phyloP scores from a whole-genome alignment of 2,888 invertebrate genomes.

The Peribatodes rhomboidaria region DNA sequence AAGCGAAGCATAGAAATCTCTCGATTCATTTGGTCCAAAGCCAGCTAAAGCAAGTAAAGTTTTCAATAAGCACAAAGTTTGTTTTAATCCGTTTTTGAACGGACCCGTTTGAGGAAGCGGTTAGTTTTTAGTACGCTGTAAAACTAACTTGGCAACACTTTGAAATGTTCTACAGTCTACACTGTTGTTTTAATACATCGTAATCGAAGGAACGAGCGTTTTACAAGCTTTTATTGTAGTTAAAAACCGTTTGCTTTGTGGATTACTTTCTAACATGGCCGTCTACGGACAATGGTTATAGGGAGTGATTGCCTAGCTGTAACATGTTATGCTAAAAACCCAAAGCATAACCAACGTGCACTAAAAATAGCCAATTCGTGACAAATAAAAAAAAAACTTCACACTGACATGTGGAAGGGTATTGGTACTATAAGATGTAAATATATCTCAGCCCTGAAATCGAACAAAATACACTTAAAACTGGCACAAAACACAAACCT shows the following conservation, averaged over 20 bases:
- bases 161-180: conserved; percentile 40
- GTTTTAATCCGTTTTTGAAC: conserved; percentile 39
- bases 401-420: too few relatives aligned
- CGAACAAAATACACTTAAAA: too few relatives aligned
- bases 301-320: not conserved
- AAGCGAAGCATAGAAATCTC: conserved; percentile 7
- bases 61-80: conserved; percentile 46
- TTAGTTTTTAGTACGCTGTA: conserved; percentile 54
- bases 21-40: conserved; percentile 36
- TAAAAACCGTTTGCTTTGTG: conserved; percentile 10
- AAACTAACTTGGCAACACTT: conserved; percentile 56
- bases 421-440: too few relatives aligned
- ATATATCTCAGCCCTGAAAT: too few relatives aligned
- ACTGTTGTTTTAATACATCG: conserved; percentile 31
- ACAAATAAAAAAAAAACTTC: not conserved
- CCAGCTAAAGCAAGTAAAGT: conserved; percentile 29
- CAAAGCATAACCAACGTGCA: too few relatives aligned
- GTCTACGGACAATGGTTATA: not conserved
- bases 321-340: too few relatives aligned
- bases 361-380: too few relatives aligned
- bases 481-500: too few relatives aligned
- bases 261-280: not conserved
- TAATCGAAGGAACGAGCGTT: conserved; percentile 16
- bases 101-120: conserved; percentile 50
- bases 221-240: conserved; percentile 17